Percentiles rank a stretch among this genome's conserved stretches.
Evolutionary conservation across 2,113 vertebrate genomes (phyloP).

Genomic region (Lepus americanus): DNA sequence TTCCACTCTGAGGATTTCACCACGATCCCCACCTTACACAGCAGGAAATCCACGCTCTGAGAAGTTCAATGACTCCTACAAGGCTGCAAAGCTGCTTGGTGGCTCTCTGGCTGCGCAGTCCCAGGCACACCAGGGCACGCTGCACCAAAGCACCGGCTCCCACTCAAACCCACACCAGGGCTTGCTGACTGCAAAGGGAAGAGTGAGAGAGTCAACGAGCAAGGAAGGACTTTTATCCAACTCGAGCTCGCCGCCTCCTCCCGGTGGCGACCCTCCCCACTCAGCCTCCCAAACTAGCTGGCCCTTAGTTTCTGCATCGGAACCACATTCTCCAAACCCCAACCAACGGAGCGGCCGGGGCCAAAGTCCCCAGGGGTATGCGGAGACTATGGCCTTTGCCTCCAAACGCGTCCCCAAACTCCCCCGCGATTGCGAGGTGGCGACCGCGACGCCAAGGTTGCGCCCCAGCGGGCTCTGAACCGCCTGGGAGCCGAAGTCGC

Average conservation of each 20-base stretch:
- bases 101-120: background rate
- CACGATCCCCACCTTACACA: background rate
- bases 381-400: background rate
- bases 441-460: background rate
- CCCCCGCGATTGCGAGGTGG: background rate
- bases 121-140: no score
- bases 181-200: background rate
- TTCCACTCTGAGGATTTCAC: background rate
- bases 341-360: background rate
- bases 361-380: background rate
- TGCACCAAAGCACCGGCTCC: background rate
- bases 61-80: background rate
- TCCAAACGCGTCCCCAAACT: background rate
- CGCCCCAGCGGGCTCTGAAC: slow-evolving; percentile 11
- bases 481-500: background rate
- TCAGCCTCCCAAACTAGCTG: background rate
- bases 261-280: background rate
- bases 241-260: background rate
- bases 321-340: background rate
- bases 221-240: background rate
- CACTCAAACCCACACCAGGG: background rate
- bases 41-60: background rate
- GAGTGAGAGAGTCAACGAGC: background rate
- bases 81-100: background rate
- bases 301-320: background rate